These are phyloP conservation scores for Eupelmus urozonus DNA, from an alignment of 2,888 invertebrate genomes.

Conservation along the genomic window DNA sequence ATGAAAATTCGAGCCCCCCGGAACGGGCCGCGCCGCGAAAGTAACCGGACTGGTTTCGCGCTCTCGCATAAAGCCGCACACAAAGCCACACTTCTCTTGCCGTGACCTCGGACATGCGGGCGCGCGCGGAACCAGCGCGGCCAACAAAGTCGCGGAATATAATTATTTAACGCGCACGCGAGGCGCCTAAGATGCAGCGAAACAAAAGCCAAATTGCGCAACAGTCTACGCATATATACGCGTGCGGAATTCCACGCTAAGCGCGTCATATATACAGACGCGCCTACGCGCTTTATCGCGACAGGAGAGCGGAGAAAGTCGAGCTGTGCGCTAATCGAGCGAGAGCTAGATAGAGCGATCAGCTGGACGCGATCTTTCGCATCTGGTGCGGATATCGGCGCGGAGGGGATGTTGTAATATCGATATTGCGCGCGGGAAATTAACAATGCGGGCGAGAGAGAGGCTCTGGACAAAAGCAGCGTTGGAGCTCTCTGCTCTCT, in stretches of 20 bases:
- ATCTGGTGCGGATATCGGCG: too few relatives aligned
- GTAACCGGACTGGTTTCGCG: neutral
- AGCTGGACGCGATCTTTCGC: too few relatives aligned
- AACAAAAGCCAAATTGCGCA: neutral
- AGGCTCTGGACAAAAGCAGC: neutral
- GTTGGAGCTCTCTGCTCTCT: neutral
- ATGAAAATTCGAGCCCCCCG: too few relatives aligned
- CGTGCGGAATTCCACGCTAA: too few relatives aligned
- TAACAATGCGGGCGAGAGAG: neutral
- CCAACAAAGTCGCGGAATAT: neutral
- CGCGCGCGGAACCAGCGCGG: neutral
- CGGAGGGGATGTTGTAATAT: too few relatives aligned
- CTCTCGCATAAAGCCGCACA: too few relatives aligned
- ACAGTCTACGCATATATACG: too few relatives aligned
- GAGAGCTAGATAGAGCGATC: neutral
- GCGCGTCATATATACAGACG: neutral
- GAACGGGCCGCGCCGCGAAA: too few relatives aligned
- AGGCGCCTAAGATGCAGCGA: neutral
- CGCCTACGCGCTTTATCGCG: neutral
- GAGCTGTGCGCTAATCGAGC: neutral
- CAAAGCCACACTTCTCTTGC: neutral
- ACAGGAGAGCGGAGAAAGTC: neutral
- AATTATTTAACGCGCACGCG: neutral
- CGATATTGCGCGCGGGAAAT: slow-evolving; percentile 5
- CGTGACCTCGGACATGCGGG: neutral